Base-by-base conservation (phyloP, 2,888 invertebrate genomes). In the Bellardia bayeri region DNA sequence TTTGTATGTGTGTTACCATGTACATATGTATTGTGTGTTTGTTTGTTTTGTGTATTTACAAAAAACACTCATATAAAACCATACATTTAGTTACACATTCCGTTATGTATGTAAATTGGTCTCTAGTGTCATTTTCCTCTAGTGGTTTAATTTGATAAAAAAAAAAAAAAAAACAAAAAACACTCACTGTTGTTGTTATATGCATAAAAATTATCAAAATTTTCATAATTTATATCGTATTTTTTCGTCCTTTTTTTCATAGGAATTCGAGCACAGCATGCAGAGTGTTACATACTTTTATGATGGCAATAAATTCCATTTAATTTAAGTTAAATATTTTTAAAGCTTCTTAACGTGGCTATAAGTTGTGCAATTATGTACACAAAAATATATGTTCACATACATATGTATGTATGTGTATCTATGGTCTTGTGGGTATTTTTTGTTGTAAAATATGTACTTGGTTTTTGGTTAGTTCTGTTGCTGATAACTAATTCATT, bases 61-160 rank as follows among this genome's bases (percentile, higher is more conserved):
- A n/a, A n/a, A 58, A 56, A 68, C 37, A 78, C 42, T 76, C 30
- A 66, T 64, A 54, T 42, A 58, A 30, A 56, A 56, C 54, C 42
- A 56, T 56, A 37, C 51, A 63, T 16, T 61, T 71, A 69, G 79
- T 80, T 80, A 80, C 87, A 87, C 82, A 85, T 82, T 49, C 58
- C 74, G 75, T 85, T 88, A 85, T 85, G 85, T 88, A 85, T 85
- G 85, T 82, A 88, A 88, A 88, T 88, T 85, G 88, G 87, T 83
- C 88, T 85, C 87, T 80, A 61, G 87, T 85, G 87, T 82, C 78
- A 40, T 76, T 87, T 69, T 79, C 37, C 82, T 16, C 58, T 63
- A 30, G 75, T 82, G 82, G 82, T 69, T 69, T 76, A 54, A 69
- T 66, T 63, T 82, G 82, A 75, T 66, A 68, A 82, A 56, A 64